Conservation (phyloP, 1,140 invertebrate species). For the Euglossa dilemma region DNA sequence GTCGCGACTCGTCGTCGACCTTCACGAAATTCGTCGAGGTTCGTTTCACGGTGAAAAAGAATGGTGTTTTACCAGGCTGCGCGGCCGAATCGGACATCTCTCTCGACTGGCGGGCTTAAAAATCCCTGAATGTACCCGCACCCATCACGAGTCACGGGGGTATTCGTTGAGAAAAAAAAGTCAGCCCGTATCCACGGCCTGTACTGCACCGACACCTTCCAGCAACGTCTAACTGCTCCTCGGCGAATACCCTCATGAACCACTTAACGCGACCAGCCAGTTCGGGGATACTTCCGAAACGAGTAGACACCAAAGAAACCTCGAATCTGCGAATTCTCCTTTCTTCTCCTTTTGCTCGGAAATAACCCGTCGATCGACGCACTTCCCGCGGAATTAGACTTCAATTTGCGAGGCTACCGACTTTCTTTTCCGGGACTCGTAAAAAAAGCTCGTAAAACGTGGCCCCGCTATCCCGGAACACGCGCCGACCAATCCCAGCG, state of each 20-base stretch:
- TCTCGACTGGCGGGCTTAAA: constrained; percentile 31
- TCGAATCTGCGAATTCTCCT: not conserved
- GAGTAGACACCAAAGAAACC: not conserved
- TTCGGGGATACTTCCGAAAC: not conserved
- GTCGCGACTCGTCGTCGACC: too few species aligned
- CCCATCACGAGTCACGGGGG: constrained; percentile 40
- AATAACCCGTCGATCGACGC: not conserved
- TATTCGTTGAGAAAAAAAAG: constrained; percentile 58
- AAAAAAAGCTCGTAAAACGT: constrained; percentile 60
- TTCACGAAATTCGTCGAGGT: not conserved
- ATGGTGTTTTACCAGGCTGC: not conserved
- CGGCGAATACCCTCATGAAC: constrained; percentile 40
- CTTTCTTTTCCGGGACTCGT: constrained; percentile 38
- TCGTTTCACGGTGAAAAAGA: not conserved
- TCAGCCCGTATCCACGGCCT: constrained; percentile 54
- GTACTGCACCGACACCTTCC: constrained; percentile 59
- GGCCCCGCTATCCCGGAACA: constrained; percentile 12
- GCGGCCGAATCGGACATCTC: constrained; percentile 22
- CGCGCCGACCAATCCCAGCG: constrained; percentile 34
- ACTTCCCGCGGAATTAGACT: constrained; percentile 39
- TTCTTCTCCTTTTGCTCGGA: not conserved
- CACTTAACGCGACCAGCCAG: constrained; percentile 14
- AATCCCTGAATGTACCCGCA: constrained; percentile 74
- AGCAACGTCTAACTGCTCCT: constrained; percentile 59
- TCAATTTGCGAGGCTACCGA: constrained; percentile 55